A percentile compares a stretch with the other conserved stretches of the same genome.
Evolutionary conservation across 2,888 invertebrate genomes (phyloP).

Genomic region (Patella caerulea): DNA sequence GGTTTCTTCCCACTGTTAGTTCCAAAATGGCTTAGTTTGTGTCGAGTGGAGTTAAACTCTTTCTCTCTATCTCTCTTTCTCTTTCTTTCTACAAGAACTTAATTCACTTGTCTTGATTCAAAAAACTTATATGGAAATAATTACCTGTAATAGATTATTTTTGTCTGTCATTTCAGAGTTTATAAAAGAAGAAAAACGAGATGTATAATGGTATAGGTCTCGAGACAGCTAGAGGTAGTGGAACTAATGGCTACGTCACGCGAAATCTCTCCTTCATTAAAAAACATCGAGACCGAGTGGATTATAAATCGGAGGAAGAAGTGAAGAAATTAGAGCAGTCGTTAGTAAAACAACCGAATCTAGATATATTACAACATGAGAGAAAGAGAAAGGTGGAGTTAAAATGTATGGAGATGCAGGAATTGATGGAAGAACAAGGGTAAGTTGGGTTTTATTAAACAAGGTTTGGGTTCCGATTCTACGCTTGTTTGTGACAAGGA

Average conservation of each 20-base stretch:
- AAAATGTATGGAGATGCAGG: conserved; percentile 95
- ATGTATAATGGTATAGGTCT: conserved; percentile 99
- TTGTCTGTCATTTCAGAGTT: too few relatives aligned
- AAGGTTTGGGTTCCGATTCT: background rate
- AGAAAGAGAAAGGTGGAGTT: conserved; percentile 95
- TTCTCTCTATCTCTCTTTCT: too few relatives aligned
- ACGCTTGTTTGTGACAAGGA: too few relatives aligned
- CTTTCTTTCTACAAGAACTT: too few relatives aligned
- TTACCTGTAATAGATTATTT: too few relatives aligned
- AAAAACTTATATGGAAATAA: too few relatives aligned
- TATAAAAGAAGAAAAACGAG: conserved; percentile 3
- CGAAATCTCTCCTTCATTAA: conserved; percentile 93
- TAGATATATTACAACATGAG: conserved; percentile 95
- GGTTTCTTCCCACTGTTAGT: too few relatives aligned
- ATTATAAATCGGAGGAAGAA: conserved; percentile 92
- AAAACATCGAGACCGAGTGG: conserved; percentile 81
- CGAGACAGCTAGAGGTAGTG: conserved; percentile 95
- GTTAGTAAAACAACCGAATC: conserved; percentile 89
- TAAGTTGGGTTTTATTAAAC: conserved; percentile 72
- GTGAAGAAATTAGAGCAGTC: conserved; percentile 85
- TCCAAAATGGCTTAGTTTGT: too few relatives aligned
- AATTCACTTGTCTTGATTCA: too few relatives aligned
- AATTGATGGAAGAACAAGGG: conserved; percentile 95
- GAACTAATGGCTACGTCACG: conserved; percentile 99
- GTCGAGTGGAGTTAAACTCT: too few relatives aligned